Percentiles rank a stretch among this genome's conserved stretches.
Evolutionary conservation across 2,888 invertebrate genomes (phyloP).

Genomic region (Nebria salina): DNA sequence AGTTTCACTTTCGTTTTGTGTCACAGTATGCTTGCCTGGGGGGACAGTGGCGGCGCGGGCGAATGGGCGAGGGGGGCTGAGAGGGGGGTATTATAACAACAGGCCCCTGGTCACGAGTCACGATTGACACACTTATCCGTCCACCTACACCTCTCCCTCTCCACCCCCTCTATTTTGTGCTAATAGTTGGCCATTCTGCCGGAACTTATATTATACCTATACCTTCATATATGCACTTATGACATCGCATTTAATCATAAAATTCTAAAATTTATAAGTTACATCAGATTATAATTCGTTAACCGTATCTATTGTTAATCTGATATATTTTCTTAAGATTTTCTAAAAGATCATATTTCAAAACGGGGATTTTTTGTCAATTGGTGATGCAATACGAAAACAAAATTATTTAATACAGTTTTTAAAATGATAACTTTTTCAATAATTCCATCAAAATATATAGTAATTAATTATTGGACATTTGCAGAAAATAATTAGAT

Average conservation of each 20-base stretch:
- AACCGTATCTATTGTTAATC: too few species aligned
- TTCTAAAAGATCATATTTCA: too few species aligned
- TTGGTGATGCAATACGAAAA: too few species aligned
- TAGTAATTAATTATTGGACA: too few species aligned
- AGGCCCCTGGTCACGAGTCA: slow-evolving; percentile 30
- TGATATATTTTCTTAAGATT: too few species aligned
- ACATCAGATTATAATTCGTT: background rate
- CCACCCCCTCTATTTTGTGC: background rate
- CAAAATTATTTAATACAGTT: too few species aligned
- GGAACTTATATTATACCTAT: background rate
- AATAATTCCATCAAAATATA: too few species aligned
- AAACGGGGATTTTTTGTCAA: too few species aligned
- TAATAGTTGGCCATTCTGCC: background rate
- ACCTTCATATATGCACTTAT: background rate
- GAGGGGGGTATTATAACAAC: slow-evolving; percentile 5
- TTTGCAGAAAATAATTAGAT: too few species aligned
- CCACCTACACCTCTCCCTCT: slow-evolving; percentile 30
- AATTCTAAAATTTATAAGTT: background rate
- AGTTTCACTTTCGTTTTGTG: slow-evolving; percentile 39
- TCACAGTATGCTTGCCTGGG: background rate
- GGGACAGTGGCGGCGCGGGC: slow-evolving; percentile 3
- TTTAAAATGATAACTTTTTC: too few species aligned
- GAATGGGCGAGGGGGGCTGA: slow-evolving; percentile 16
- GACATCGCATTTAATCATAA: background rate
- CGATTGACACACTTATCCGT: slow-evolving; percentile 42